Percentiles rank a stretch among this genome's conserved stretches.
phyloP scores from a whole-genome alignment of 2,797 vertebrate genomes.

The Spondyliosoma cantharus region DNA sequence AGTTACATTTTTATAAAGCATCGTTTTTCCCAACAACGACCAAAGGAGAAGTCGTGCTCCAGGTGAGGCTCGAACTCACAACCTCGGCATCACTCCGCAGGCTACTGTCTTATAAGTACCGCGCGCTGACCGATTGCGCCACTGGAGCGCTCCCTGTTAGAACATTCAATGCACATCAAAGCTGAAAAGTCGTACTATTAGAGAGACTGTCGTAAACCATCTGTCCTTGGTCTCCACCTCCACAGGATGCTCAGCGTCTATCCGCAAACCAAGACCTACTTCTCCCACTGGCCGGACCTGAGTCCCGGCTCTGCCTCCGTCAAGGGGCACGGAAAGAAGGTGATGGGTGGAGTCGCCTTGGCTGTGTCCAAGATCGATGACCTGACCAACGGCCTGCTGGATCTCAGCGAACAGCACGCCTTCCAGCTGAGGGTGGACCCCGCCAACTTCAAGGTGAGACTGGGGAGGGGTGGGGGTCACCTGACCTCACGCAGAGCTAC shows the following conservation, averaged over 20 bases:
- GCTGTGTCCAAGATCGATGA: constrained; percentile 82
- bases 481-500: rapidly evolving
- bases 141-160: not conserved
- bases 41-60: not conserved
- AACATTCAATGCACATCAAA: too few species aligned
- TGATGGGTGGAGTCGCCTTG: constrained; percentile 74
- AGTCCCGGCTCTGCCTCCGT: constrained; percentile 69
- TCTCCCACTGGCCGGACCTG: constrained; percentile 83
- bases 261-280: constrained; percentile 88
- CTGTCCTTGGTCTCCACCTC: not conserved
- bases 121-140: constrained; percentile 42
- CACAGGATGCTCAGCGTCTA: constrained; percentile 82
- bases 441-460: constrained; percentile 85
- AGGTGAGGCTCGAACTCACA: constrained; percentile 49
- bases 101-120: constrained; percentile 44
- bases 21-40: too few species aligned
- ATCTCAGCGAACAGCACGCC: constrained; percentile 85
- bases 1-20: not conserved
- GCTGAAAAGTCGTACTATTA: too few species aligned
- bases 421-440: constrained; percentile 84
- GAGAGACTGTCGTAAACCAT: not conserved
- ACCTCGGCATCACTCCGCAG: constrained; percentile 29
- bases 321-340: constrained; percentile 76
- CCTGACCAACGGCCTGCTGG: constrained; percentile 72
- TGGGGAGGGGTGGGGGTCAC: too few species aligned